Evolutionary conservation across 2,888 invertebrate species (phyloP), one percentile per base, ranked within the genome.

Genomic region (Eristalinus aeneus): DNA sequence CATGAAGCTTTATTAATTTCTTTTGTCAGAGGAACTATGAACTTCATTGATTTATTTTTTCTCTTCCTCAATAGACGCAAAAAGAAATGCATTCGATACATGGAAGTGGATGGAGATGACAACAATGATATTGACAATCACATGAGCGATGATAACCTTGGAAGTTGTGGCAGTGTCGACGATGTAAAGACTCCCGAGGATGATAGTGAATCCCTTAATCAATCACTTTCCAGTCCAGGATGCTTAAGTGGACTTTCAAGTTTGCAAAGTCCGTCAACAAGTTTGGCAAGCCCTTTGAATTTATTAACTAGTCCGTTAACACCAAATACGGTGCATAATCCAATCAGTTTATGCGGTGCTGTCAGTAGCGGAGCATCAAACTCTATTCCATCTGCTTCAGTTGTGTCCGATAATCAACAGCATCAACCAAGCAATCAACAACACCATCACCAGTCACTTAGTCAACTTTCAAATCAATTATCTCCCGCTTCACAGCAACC

Each of bases 1-100:
- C 85, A 85, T 85, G 85, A 27, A 67, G 46, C 12, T 39, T 77
- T 32, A 34, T 64, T 56, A 31, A 46, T 39, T 72, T 22, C n/a
- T 46, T 8, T 11, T 8, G 2, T 46, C 1, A 0, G 12, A 10
- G 2, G 27, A 3, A 27, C 27, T 34, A 32, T 8, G 16, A 34
- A 72, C 32, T 72, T 34, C 46, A 20, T 31, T 69, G 39, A 36
- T 58, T 73, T 1, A 39, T 63, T 68, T 75, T 82, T 60, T 82
- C 69, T 56, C 27, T 27, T 27, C 27, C 76, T 36, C 23, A 11
- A 81, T 68, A 98, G 98, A 94, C 97, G 98, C 94, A 98, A 98
- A 95, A 98, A 98, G 94, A 98, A 98, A 94, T 98, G 98, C 94
- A 97, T 98, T 92, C 96, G 98, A 90, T 98, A 98, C 94, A 96